These are phyloP conservation scores for Lucilia cuprina DNA, from an alignment of 1,140 invertebrate species.

Conservation along the genomic window DNA sequence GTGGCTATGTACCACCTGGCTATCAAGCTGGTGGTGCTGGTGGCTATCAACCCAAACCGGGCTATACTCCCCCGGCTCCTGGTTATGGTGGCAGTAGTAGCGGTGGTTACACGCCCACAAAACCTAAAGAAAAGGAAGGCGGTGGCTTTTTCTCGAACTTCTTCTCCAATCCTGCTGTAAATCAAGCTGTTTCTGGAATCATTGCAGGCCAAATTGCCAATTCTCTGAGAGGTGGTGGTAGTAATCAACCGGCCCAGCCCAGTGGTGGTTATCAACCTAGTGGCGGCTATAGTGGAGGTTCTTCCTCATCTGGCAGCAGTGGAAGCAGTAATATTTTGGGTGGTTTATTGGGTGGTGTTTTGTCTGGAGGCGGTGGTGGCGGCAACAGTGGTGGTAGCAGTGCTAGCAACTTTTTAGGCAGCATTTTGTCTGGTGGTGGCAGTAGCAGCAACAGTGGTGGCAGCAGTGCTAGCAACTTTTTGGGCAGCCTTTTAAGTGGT, in stretches of 20 bases:
- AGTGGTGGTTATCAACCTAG: conserved; percentile 42
- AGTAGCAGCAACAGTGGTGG: conserved; percentile 45
- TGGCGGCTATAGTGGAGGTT: conserved; percentile 52
- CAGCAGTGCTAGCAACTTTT: conserved; percentile 51
- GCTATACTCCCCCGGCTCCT: conserved; percentile 35
- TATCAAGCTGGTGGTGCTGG: conserved; percentile 52
- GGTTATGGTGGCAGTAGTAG: conserved; percentile 35
- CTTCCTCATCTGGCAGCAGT: conserved; percentile 36
- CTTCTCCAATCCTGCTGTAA: conserved; percentile 59
- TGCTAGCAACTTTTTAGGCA: conserved; percentile 48
- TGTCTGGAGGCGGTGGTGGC: conserved; percentile 44
- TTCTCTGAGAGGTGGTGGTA: conserved; percentile 52
- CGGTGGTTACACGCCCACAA: conserved; percentile 38
- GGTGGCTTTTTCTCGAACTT: conserved; percentile 58
- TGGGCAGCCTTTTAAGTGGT: conserved; percentile 42
- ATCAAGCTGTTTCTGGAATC: conserved; percentile 58
- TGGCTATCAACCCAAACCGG: conserved; percentile 44
- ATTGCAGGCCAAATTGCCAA: conserved; percentile 60
- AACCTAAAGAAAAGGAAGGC: conserved; percentile 58
- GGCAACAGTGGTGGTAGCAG: conserved; percentile 40
- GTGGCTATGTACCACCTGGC: conserved; percentile 44
- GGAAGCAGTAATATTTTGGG: conserved; percentile 44
- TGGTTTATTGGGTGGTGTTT: conserved; percentile 46
- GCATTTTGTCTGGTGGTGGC: conserved; percentile 44
- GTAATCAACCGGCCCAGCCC: neutral